Evolutionary conservation across 2,888 invertebrate genomes (phyloP).

Genomic region (Diarsia rubi): DNA sequence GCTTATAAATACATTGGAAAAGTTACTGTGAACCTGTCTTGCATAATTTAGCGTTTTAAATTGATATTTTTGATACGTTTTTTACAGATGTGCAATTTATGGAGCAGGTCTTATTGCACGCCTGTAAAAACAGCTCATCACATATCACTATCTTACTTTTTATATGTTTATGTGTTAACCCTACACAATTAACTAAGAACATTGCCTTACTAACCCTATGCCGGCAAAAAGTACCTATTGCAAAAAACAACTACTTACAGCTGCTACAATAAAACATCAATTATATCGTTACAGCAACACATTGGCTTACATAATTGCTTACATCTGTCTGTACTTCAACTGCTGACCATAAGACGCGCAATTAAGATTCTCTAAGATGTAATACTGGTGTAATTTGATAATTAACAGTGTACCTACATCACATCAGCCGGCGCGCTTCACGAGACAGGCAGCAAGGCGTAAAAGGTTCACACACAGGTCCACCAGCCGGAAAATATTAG

Average conservation of each 20-base stretch:
- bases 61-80: background rate
- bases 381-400: slow-evolving; percentile 63
- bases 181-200: background rate
- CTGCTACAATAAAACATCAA: slow-evolving; percentile 27
- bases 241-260: slow-evolving; percentile 14
- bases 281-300: slow-evolving; percentile 35
- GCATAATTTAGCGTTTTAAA: background rate
- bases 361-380: slow-evolving; percentile 62
- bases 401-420: slow-evolving; percentile 49
- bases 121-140: too few species aligned
- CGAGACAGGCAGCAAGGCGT: fast-evolving
- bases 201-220: slow-evolving; percentile 44
- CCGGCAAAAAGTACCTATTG: background rate
- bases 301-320: slow-evolving; percentile 52
- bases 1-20: background rate
- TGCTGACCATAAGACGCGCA: slow-evolving; percentile 50
- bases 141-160: background rate
- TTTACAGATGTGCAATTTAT: slow-evolving; percentile 3
- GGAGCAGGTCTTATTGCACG: background rate
- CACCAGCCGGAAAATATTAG: background rate
- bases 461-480: slow-evolving; percentile 20
- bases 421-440: slow-evolving; percentile 33
- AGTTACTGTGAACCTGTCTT: background rate
- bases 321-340: slow-evolving; percentile 61
- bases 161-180: background rate